Conservation (phyloP, 2,113 vertebrate genomes). For the Coregonus clupeaformis region DNA sequence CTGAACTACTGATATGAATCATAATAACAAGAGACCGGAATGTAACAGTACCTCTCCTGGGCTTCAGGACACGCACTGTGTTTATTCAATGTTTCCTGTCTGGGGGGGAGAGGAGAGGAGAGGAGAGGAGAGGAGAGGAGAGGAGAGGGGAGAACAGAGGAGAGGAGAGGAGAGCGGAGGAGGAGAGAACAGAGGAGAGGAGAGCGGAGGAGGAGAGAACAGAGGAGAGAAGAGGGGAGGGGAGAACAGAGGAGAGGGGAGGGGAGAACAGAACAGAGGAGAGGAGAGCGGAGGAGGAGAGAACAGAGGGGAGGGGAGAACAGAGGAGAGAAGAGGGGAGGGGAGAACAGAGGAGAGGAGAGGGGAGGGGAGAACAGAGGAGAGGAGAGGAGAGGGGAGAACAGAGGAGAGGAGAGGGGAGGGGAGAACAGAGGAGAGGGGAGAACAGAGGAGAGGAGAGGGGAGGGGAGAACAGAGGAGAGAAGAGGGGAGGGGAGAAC, state of each 20-base stretch:
- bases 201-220: too few species aligned
- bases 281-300: too few species aligned
- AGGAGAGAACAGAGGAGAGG: too few species aligned
- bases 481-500: too few species aligned
- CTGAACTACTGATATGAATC: background rate
- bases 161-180: too few species aligned
- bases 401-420: background rate
- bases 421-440: background rate
- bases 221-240: too few species aligned
- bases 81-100: slow-evolving; percentile 67
- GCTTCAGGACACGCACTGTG: slow-evolving; percentile 50
- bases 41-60: slow-evolving; percentile 44
- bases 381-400: too few species aligned
- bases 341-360: background rate
- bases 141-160: background rate
- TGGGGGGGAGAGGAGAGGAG: background rate
- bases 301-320: background rate
- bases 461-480: too few species aligned
- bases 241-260: too few species aligned
- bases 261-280: too few species aligned
- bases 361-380: too few species aligned
- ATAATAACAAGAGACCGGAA: slow-evolving; percentile 50
- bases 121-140: slow-evolving; percentile 10
- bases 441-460: too few species aligned
- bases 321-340: background rate